Evolutionary conservation across 1,140 invertebrate genomes (phyloP).

Genomic region (Xylocopa sonorina): DNA sequence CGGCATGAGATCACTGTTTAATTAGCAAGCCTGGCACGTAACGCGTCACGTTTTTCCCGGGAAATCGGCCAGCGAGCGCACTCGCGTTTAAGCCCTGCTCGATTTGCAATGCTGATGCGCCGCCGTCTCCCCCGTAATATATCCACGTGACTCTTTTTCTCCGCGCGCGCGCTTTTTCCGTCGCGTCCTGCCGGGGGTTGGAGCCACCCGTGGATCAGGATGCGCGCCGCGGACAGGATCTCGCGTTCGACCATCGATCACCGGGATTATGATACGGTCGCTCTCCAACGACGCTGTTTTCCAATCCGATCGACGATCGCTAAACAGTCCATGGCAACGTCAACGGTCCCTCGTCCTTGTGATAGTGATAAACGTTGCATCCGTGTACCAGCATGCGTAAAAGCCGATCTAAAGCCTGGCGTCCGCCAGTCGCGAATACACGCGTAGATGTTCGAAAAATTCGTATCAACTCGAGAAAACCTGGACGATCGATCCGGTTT

Average conservation of each 20-base stretch:
- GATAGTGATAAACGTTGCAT: not conserved
- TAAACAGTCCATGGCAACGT: slow-evolving; percentile 19
- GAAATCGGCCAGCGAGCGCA: slow-evolving; percentile 40
- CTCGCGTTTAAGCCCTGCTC: not conserved
- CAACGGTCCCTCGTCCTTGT: not conserved
- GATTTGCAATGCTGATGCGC: slow-evolving; percentile 54
- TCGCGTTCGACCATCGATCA: slow-evolving; percentile 30
- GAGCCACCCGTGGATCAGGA: slow-evolving; percentile 20
- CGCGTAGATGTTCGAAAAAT: no score
- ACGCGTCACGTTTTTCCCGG: slow-evolving; percentile 52
- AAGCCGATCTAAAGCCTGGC: no score
- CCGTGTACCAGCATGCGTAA: not conserved
- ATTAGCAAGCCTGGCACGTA: slow-evolving; percentile 38
- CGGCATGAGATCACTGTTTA: slow-evolving; percentile 43
- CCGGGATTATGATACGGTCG: slow-evolving; percentile 22
- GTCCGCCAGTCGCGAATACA: no score
- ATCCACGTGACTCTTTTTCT: slow-evolving; percentile 33
- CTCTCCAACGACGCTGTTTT: not conserved
- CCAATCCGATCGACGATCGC: slow-evolving; percentile 13
- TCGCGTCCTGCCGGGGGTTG: not conserved
- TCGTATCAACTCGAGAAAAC: no score
- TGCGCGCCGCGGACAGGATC: not conserved
- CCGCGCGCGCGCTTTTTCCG: not conserved
- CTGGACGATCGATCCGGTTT: no score
- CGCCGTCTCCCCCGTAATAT: not conserved